Evolutionary conservation across 1,140 invertebrate species (phyloP).

Genomic region (Diabrotica virgifera): DNA sequence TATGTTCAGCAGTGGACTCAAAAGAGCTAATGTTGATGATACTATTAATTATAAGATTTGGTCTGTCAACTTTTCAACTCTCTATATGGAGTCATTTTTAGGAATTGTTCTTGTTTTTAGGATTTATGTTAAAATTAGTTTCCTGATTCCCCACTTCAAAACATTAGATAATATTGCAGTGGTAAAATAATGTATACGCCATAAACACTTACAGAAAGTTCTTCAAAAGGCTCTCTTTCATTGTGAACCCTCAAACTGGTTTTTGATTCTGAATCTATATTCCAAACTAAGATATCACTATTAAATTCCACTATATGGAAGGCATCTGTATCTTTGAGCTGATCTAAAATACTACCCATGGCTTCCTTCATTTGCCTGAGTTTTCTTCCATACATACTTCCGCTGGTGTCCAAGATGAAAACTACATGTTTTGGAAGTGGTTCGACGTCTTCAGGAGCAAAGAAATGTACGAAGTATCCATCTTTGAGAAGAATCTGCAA

Average conservation of each 20-base stretch:
- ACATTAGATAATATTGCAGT: no score
- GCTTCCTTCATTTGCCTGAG: constrained; percentile 63
- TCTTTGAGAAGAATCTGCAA: constrained; percentile 55
- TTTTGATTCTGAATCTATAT: constrained; percentile 18
- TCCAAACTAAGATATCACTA: constrained; percentile 45
- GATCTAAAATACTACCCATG: constrained; percentile 63
- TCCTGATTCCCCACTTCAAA: no score
- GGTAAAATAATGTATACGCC: no score
- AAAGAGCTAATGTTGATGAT: no score
- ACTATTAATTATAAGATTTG: no score
- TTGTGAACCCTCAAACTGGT: background rate
- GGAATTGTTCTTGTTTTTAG: no score
- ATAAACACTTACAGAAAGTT: constrained; percentile 3
- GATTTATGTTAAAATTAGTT: no score
- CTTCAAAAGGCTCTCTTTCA: constrained; percentile 4
- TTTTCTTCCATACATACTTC: constrained; percentile 65
- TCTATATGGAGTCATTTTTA: no score
- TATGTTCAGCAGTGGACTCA: no score
- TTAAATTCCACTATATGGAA: constrained; percentile 67
- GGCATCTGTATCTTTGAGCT: constrained; percentile 60
- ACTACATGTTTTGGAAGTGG: constrained; percentile 66
- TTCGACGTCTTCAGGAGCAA: constrained; percentile 58
- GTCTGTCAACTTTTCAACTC: no score
- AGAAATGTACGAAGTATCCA: constrained; percentile 75
- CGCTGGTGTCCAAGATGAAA: constrained; percentile 68